Evolutionary conservation across 2,113 vertebrate species (phyloP), one percentile per base, ranked within the genome.

Genomic region (Dipodomys ordii): DNA sequence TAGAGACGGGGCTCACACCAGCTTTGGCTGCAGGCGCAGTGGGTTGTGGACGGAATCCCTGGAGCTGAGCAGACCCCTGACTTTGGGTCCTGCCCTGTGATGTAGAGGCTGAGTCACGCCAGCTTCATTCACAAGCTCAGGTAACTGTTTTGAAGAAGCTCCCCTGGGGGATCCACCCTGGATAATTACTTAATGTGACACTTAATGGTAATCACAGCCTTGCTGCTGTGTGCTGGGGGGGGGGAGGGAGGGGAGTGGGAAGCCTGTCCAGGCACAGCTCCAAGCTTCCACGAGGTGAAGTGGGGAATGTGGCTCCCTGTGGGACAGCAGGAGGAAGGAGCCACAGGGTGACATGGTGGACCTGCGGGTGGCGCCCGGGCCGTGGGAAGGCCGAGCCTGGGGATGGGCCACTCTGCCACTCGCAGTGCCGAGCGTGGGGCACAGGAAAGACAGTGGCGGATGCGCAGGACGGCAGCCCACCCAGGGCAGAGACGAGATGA

Each of bases 1-100:
- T 0, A 16, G 7, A 25, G 27, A 15, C 3, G 0, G 6, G 3
- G 6, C 16, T 1, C n/a, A 23, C 0, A n/a, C 23, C 39, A 39
- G 39, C 39, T 39, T 39, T 8, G 8, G 16, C 27, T 68, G 2
- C 0, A 27, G 30, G 39, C 1, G 13, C 7, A 0, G 57, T 0
- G 15, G 25, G 22, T n/a, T 4, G 13, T 8, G 19, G 76, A 6
- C 16, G 12, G 49, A 11, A 49, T 19, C 49, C 49, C 49, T 53
- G 49, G 49, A 53, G 49, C 49, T 53, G 49, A 53, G 12, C 8
- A 53, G 49, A 35, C 35, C 0, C 6, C 0, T 7, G 35, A 18
- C 8, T n/a, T 13, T 0, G 15, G 69, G 88, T 30, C 73, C 73
- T 0, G 15, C 5, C 5, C 28, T 65, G 35, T 0, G 32, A 3